Evolutionary conservation across 2,888 invertebrate genomes (phyloP), one percentile per base, ranked within the genome.

Genomic region (Xestobium rufovillosum): DNA sequence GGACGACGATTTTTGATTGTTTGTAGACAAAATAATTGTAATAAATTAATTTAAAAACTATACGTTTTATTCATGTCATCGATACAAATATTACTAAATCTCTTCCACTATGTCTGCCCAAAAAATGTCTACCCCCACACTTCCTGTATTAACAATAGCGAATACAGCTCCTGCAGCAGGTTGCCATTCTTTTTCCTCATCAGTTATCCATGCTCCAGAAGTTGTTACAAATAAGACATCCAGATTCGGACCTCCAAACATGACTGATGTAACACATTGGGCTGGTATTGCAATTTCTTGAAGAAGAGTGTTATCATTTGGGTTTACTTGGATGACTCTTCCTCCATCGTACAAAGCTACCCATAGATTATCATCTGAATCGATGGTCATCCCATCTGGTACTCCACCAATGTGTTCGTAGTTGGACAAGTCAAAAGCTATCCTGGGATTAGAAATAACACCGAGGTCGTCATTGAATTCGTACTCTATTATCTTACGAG

Each of bases 361-460:
- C 86, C 88, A 89, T 11, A 89, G 66, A 56, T 86, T 83, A 23
- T 77, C 86, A 36, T 82, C 75, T 2, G 66, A 67, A 53, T 89
- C 88, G 32, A 85, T 83, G 0, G 86, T 83, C 85, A 88, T 86
- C 4, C 58, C 58, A 44, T 58, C 58, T 11, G 58, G 58, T 28
- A 36, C 12, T 11, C 56, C 57, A 11, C 38, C 39, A 14, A 45
- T 10, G 15, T 57, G 56, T 31, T 50, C 35, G 14, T 36, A 38
- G 23, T 48, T 48, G 4, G 26, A 39, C 13, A 56, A 30, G 44
- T 56, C 53, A 33, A 59, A 54, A 17, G 47, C 52, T 3, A 58
- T 48, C 17, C 44, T 45, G 12, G 49, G 51, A 39, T 58, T 57
- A 2, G 51, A 51, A 17, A 80, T 72, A n/a, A 48, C 56, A 10